Evolutionary conservation across 1,140 invertebrate species (phyloP).

Genomic region (Bombus consobrinus): DNA sequence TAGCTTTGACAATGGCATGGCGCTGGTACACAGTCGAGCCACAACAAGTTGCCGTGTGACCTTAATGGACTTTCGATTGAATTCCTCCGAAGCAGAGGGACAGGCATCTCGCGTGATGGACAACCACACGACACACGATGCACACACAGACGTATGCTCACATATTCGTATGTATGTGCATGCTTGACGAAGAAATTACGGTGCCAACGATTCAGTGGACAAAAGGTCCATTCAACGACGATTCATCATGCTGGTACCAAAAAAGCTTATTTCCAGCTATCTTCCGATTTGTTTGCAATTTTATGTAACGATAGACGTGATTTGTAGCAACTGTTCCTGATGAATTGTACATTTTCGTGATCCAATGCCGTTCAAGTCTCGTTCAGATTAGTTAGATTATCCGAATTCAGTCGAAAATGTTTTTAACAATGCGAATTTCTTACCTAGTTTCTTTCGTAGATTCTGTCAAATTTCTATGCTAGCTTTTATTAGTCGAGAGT

Average conservation of each 20-base stretch:
- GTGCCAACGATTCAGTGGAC: background rate
- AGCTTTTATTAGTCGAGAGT: no score
- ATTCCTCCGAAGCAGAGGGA: slow-evolving; percentile 53
- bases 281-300: background rate
- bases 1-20: slow-evolving; percentile 72
- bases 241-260: background rate
- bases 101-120: slow-evolving; percentile 31
- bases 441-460: no score
- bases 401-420: no score
- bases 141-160: background rate
- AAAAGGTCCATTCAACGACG: background rate
- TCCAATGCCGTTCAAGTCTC: no score
- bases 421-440: no score
- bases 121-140: slow-evolving; percentile 38
- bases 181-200: background rate
- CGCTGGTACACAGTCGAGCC: slow-evolving; percentile 54
- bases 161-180: background rate
- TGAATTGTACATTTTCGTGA: no score
- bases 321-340: background rate
- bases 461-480: no score
- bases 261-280: background rate
- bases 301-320: background rate
- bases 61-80: slow-evolving; percentile 76
- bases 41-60: slow-evolving; percentile 73
- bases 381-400: no score